Evolutionary conservation across 1,140 invertebrate genomes (phyloP), one percentile per base, ranked within the genome.

Genomic region (Thalassaphorura encarpata): DNA sequence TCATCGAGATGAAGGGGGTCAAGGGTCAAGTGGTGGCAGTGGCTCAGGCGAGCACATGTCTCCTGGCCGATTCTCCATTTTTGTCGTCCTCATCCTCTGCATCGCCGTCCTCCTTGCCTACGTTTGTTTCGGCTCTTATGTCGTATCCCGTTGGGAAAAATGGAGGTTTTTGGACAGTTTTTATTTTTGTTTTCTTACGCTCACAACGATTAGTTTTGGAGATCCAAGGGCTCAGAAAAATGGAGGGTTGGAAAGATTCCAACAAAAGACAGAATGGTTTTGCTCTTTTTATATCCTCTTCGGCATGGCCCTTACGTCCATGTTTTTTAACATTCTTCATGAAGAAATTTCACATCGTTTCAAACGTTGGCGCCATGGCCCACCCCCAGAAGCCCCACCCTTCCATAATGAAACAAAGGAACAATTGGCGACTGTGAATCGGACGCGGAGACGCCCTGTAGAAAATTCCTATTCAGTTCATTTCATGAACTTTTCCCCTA

Each of bases 261-360:
- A 58, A 40, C 48, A 80, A 62, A 76, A 76, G 18, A 84, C 83
- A 1, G 77, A 87, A 41, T 89, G 87, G 87, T 89, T 91, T 70
- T 93, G 89, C 71, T 92, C 92, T 40, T 79, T 95, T 60, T 98
- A 97, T 72, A 87, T 98, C 54, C 84, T 97, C 72, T 84, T 89
- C 27, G 95, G 94, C 1, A 84, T 98, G 77, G 89, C 93, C 0
- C 73, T 98, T 31, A 91, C 94, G n/a, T 90, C 92, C 27, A 97
- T 97, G 90, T 96, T 91, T 65, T 97, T 96, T 74, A 95, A 95
- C 70, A 84, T 98, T 29, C 83, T 97, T 51, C 92, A 98, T 72
- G 91, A 96, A 69, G 87, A 91, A 69, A 87, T 91, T 16, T 62
- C 59, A 0, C 36, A 53, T 1, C 50, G 58, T 8, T 60, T 62